A percentile compares a stretch with the other conserved stretches of the same genome.
phyloP scores from a whole-genome alignment of 1,140 invertebrate genomes.

The Chrysoperla carnea region DNA sequence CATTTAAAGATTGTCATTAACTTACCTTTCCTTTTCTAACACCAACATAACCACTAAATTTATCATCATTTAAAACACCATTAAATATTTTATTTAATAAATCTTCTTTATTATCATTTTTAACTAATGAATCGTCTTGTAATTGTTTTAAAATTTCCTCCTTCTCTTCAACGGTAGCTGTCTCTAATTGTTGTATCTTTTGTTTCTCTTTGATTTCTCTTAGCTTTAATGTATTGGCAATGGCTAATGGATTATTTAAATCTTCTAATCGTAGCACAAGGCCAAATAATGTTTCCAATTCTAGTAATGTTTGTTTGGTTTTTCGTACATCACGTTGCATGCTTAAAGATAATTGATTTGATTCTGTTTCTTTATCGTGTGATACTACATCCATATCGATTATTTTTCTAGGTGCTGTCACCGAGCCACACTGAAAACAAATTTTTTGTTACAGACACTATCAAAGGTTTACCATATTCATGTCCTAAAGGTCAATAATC shows the following conservation, averaged over 20 bases:
- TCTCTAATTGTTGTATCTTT: slow-evolving; percentile 22
- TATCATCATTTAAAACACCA: slow-evolving; percentile 42
- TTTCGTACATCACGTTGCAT: slow-evolving; percentile 35
- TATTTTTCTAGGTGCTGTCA: slow-evolving; percentile 84
- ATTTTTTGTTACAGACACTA: too few species aligned
- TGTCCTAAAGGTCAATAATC: too few species aligned
- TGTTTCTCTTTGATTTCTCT: slow-evolving; percentile 20
- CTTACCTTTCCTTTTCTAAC: slow-evolving; percentile 55
- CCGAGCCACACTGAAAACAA: slow-evolving; percentile 53
- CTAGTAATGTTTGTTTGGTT: slow-evolving; percentile 58
- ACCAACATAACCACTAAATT: slow-evolving; percentile 43
- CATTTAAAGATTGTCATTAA: slow-evolving; percentile 2
- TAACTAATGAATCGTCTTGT: slow-evolving; percentile 18
- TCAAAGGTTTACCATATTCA: too few species aligned
- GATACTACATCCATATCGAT: slow-evolving; percentile 72
- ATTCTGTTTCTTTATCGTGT: slow-evolving; percentile 31
- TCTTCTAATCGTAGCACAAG: slow-evolving; percentile 54
- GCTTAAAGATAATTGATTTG: slow-evolving; percentile 14
- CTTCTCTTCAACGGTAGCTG: slow-evolving; percentile 32
- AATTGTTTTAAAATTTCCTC: slow-evolving; percentile 24
- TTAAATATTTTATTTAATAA: slow-evolving; percentile 38
- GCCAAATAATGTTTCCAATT: slow-evolving; percentile 60
- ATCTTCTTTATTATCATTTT: slow-evolving; percentile 24
- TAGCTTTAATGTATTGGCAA: slow-evolving; percentile 38
- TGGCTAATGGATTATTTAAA: slow-evolving; percentile 48